Base-by-base conservation (phyloP, 2,888 invertebrate species). In the Diabrotica balteata region DNA sequence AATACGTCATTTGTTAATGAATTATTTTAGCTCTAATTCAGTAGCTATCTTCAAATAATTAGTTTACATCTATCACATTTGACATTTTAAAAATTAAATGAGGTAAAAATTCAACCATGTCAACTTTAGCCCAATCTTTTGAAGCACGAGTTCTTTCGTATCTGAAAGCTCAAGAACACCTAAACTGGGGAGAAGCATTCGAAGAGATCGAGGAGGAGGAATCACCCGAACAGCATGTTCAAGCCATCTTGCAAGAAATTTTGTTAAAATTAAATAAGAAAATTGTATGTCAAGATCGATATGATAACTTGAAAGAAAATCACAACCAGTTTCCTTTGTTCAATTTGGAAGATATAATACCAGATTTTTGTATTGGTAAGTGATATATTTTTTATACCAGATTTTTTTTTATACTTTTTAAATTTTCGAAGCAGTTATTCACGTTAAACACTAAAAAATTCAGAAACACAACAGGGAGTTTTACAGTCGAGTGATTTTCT, bases 321-420 rank as follows among this genome's bases (percentile, higher is more conserved):
- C 80, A 81, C 64, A 79, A 81, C 70, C 82, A 82, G 63, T 79
- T 76, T 61, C 72, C 77, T 1, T 68, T 83, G 52, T 81, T 82
- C 69, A 72, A 79, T 63, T 50, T 80, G 43, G 58, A 66, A 5
- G 71, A 78, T 45, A 61, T 72, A 42, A 70, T 83, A 42, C 76
- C 78, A 10, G 77, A 79, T 45, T 83, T 81, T 72, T 66, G 75
- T 43, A 78, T 83, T 32, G 78, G 83, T 82, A 74, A 72, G 71
- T 64, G 43, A 42, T n/a, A 44, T 11, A 17, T 9, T 0, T 10
- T 32, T 46, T 22, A 11, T 22, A n/a, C 7, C n/a, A n/a, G n/a
- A n/a, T n/a, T n/a, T n/a, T 44, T 17, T 10, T 8, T n/a, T 1
- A 17, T 17, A 17, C 17, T 17, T 17, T 17, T 17, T 17, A 32